phyloP scores from a whole-genome alignment of 2,797 vertebrate species.

The Tenualosa thibaudeaui region DNA sequence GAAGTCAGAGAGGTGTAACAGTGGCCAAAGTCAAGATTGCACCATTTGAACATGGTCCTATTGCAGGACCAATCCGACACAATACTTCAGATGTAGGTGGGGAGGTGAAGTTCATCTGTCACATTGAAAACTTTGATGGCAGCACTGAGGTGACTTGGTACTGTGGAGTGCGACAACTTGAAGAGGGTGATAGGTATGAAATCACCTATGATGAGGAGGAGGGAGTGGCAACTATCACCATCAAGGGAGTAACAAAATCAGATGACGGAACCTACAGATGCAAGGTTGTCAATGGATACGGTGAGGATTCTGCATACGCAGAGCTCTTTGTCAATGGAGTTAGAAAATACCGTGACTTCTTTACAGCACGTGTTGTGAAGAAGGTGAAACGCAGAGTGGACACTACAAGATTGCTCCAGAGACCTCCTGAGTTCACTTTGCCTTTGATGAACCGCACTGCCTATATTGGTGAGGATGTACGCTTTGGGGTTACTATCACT shows the following conservation, averaged over 20 bases:
- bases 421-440: conserved; percentile 96
- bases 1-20: conserved; percentile 89
- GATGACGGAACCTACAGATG: conserved; percentile 97
- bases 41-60: conserved; percentile 92
- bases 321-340: conserved; percentile 91
- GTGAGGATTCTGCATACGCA: conserved; percentile 93
- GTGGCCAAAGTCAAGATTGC: conserved; percentile 96
- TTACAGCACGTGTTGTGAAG: conserved; percentile 86
- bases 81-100: conserved; percentile 84
- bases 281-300: conserved; percentile 95
- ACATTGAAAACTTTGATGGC: conserved; percentile 95
- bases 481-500: conserved; percentile 95
- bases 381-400: conserved; percentile 93
- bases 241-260: conserved; percentile 86
- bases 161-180: conserved; percentile 92
- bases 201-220: conserved; percentile 95
- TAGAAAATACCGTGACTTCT: conserved; percentile 88
- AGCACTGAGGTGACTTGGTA: conserved; percentile 97
- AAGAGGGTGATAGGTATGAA: conserved; percentile 88
- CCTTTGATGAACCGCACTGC: conserved; percentile 91
- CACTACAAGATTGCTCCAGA: conserved; percentile 90
- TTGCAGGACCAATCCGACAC: conserved; percentile 89
- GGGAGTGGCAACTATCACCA: conserved; percentile 86
- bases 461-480: conserved; percentile 88
- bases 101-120: conserved; percentile 86